phyloP scores from a whole-genome alignment of 2,797 vertebrate species.

The Halcyon leucocephala region DNA sequence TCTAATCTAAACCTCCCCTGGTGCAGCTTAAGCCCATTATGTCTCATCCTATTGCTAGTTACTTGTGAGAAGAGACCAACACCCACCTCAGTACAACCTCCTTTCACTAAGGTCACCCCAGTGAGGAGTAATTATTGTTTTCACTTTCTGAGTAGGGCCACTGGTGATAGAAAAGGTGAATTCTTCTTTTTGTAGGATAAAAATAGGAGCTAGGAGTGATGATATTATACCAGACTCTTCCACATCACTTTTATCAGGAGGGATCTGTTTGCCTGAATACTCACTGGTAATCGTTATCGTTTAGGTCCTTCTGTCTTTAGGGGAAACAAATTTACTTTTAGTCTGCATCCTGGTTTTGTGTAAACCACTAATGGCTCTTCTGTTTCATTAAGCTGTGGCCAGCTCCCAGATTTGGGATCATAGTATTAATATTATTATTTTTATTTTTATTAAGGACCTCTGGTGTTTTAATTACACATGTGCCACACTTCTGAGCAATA shows the following conservation, averaged over 20 bases:
- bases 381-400: not conserved
- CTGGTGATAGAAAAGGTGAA: not conserved
- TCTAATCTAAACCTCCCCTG: too few species aligned
- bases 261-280: not conserved
- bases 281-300: not conserved
- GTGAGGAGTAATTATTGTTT: not conserved
- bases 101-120: too few species aligned
- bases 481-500: fast-evolving
- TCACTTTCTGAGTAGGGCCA: not conserved
- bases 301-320: not conserved
- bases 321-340: not conserved
- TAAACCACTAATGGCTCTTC: not conserved
- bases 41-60: too few species aligned
- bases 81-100: too few species aligned
- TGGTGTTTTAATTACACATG: not conserved
- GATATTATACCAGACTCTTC: not conserved
- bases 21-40: too few species aligned
- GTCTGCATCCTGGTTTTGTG: not conserved
- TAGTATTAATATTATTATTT: not conserved
- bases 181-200: not conserved
- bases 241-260: not conserved
- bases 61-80: too few species aligned
- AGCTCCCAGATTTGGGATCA: not conserved
- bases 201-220: not conserved
- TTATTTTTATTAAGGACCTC: not conserved